Evolutionary conservation across 1,140 invertebrate species (phyloP).

Genomic region (Trypoxylus dichotomus): DNA sequence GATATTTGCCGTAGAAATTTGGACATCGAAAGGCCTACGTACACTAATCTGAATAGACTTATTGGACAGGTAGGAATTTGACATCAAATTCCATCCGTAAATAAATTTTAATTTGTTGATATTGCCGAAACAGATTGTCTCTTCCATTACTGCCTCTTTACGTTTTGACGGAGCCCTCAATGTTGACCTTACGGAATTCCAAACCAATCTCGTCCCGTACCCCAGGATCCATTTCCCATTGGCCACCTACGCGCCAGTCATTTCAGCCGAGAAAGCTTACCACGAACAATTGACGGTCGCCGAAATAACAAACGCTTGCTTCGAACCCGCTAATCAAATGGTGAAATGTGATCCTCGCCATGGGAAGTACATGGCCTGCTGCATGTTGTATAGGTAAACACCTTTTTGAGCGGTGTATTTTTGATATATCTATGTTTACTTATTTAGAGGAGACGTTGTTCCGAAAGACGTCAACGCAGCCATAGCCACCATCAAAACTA

Average conservation of each 20-base stretch:
- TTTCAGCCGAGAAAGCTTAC: conserved; percentile 80
- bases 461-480: conserved; percentile 88
- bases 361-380: conserved; percentile 86
- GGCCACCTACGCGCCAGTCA: conserved; percentile 77
- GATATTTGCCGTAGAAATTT: conserved; percentile 86
- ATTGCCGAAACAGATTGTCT: conserved; percentile 65
- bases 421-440: conserved; percentile 39
- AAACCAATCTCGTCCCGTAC: conserved; percentile 83
- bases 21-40: conserved; percentile 82
- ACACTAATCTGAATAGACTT: conserved; percentile 77
- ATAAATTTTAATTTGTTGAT: not conserved
- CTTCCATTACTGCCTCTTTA: conserved; percentile 82
- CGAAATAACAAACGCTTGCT: conserved; percentile 81
- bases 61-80: conserved; percentile 71
- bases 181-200: conserved; percentile 89
- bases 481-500: conserved; percentile 88
- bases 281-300: conserved; percentile 76
- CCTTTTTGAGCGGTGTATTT: not conserved
- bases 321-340: conserved; percentile 84
- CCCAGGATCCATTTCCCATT: conserved; percentile 80
- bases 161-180: conserved; percentile 87
- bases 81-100: conserved; percentile 30
- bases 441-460: conserved; percentile 61
- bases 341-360: conserved; percentile 82
- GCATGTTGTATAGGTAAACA: conserved; percentile 68